Percentiles rank a stretch among this genome's conserved stretches.
Conservation (phyloP, 2,113 vertebrate genomes). For the crab-eating macaque (Macaca fascicularis) region DNA sequence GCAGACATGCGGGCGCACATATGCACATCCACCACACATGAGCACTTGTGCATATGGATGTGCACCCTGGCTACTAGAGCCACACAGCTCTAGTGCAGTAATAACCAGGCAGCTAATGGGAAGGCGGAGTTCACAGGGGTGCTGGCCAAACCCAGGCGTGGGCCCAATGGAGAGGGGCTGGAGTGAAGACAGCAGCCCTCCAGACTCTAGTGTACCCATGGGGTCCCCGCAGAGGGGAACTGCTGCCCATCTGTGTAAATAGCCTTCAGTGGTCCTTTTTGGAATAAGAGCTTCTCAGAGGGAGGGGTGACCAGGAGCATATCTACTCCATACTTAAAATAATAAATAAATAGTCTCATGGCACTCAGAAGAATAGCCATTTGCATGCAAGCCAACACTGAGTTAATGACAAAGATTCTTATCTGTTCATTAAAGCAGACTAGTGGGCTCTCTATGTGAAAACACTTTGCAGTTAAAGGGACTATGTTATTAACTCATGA, state of each 20-base stretch:
- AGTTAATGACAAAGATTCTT: slow-evolving; percentile 72
- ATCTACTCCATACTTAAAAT: neutral
- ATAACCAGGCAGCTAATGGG: neutral
- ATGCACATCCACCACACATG: rapidly evolving
- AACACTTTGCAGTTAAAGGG: slow-evolving; percentile 46
- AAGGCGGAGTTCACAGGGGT: neutral
- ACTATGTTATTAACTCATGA: slow-evolving; percentile 59
- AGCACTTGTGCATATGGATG: no score
- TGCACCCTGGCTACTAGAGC: neutral
- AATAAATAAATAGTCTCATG: neutral
- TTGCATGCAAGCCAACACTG: slow-evolving; percentile 52
- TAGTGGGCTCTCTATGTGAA: slow-evolving; percentile 58
- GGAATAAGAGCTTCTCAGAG: neutral
- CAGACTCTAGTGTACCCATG: neutral
- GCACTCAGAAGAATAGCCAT: slow-evolving; percentile 14
- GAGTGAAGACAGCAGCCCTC: neutral
- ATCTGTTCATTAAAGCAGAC: slow-evolving; percentile 66
- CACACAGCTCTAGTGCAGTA: no score
- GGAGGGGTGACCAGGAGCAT: neutral
- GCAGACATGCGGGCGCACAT: rapidly evolving
- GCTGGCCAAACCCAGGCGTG: neutral
- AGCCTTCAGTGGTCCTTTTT: neutral
- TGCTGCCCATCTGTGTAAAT: neutral
- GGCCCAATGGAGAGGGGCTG: neutral
- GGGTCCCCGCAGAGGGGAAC: neutral